Conservation (phyloP, 2,113 vertebrate genomes). For the Onychostruthus taczanowskii region DNA sequence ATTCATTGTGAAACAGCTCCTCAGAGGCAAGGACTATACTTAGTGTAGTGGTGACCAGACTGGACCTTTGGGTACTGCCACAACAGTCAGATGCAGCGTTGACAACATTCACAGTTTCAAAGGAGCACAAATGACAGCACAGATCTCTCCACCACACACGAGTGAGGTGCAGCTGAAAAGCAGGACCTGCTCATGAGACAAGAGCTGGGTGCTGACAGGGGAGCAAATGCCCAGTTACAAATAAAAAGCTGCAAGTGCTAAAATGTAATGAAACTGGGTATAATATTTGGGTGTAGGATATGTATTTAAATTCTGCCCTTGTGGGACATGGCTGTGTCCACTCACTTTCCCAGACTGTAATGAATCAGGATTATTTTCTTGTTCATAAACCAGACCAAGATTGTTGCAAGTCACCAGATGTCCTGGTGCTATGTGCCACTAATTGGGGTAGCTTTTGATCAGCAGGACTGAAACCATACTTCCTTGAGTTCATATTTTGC, state of each 20-base stretch:
- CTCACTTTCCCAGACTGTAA: background rate
- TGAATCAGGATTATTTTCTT: background rate
- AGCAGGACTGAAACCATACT: background rate
- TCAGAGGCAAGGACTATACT: constrained; percentile 20
- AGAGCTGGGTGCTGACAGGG: background rate
- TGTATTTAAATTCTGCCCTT: background rate
- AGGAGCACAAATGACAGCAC: background rate
- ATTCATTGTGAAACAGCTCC: constrained; percentile 58
- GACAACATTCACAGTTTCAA: background rate
- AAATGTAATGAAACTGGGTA: background rate
- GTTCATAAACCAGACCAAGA: background rate
- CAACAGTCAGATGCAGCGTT: background rate
- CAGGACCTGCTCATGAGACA: background rate
- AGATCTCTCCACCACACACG: background rate
- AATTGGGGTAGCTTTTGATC: background rate
- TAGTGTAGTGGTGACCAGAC: background rate
- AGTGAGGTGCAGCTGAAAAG: background rate
- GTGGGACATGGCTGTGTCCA: background rate
- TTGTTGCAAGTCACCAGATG: background rate
- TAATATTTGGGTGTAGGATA: background rate
- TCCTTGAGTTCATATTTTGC: background rate
- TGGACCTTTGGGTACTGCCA: constrained; percentile 11
- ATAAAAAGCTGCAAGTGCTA: background rate
- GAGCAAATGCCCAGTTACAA: background rate
- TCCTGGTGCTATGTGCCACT: background rate